Base-by-base conservation (phyloP, 2,797 vertebrate species). In the Champsocephalus gunnari region DNA sequence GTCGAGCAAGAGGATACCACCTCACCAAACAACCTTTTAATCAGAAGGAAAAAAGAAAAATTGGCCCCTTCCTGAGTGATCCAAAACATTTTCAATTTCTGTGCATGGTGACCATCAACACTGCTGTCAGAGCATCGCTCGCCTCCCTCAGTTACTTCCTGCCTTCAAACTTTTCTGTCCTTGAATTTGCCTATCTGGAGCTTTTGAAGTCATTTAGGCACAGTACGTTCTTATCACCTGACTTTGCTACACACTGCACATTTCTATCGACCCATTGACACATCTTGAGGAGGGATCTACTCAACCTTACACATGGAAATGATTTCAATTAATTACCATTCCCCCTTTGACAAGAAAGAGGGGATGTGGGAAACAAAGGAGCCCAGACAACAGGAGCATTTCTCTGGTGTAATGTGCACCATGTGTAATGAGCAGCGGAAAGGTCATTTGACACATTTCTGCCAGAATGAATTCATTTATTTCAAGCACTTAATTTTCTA, bases 391-490 rank as follows among this genome's bases (percentile, higher is more conserved):
- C 88, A 89, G 87, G 81, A 91, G 83, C 88, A 84, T 90, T 92
- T 87, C 91, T 92, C 88, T 82, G 77, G 78, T 75, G 88, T 88
- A 92, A 92, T 91, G 88, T 80, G 88, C 87, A 77, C 85, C 80
- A 88, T 85, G 89, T 92, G 86, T 93, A 94, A 94, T 91, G 92
- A 95, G 92, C 85, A 85, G 79, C 82, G 55, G 87, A 95, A 94
- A 95, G 94, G 94, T 95, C 93, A 93, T 95, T 93, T 95, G 92
- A 93, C 90, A 92, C 91, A 93, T 95, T 94, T 93, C 90, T 92
- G 88, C 89, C 89, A 87, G 92, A 92, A 92, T 92, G 91, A 94
- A 95, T 94, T 91, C 88, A 93, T 94, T 94, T 93, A 92, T 92
- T 94, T 93, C 85, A 80, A 94, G 93, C 90, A 91, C 92, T 94